Base-by-base conservation (phyloP, 2,888 invertebrate species). In the Diarsia brunnea region DNA sequence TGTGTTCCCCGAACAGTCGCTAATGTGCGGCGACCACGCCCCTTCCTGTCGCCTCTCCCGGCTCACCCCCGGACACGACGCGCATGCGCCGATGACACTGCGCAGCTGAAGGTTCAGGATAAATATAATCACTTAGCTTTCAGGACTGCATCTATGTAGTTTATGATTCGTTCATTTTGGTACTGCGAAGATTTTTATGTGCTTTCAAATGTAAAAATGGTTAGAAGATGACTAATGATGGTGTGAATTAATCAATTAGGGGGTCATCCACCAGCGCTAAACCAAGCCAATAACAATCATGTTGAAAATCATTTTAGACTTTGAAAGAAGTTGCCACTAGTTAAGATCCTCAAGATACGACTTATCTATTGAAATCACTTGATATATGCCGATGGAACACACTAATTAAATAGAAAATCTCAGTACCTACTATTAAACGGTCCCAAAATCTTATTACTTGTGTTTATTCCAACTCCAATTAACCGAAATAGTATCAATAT, bases 11-110 rank as follows among this genome's bases (percentile, higher is more conserved):
- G 91, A 91, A 90, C 87, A 94, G 90, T 92, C 93, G 95, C 94
- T 93, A 94, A 95, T 93, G 93, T 91, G 90, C 87, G 80, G 85
- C 78, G 84, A 85, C 90, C 93, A 92, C 95, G 95, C 96, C 96
- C 91, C 92, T 95, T 96, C 95, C 96, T 95, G 95, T 93, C 92
- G 91, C 91, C 84, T 89, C 63, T 45, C 63, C 43, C 63, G n/a
- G 60, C 63, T 43, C 88, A 89, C 89, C 89, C 90, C 88, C 84
- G 85, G 81, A 78, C 79, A 76, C 80, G 80, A 58, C 70, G 86
- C 72, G 86, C 86, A 66, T 75, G 79, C 84, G 88, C 70, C 69
- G 77, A 63, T 85, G 86, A 83, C 84, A 83, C 88, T 81, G 73
- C 75, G 83, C 88, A 86, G 88, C 86, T 85, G 80, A 86, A 85